A percentile compares a stretch with the other conserved stretches of the same genome.
Evolutionary conservation across 2,888 invertebrate genomes (phyloP).

Genomic region (Morpho achilles): DNA sequence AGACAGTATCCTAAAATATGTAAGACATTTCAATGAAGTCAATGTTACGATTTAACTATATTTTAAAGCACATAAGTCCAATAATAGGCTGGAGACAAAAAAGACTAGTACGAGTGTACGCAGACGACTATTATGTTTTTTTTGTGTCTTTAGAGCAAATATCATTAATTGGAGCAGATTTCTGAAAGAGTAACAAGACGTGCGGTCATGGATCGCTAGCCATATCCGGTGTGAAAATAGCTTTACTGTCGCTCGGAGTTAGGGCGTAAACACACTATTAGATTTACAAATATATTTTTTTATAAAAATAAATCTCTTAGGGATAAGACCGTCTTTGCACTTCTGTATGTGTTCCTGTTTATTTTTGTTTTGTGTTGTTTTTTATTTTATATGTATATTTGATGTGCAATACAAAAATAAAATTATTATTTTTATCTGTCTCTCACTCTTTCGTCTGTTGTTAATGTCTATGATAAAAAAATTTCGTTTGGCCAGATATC

Average conservation of each 20-base stretch:
- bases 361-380: too few relatives aligned
- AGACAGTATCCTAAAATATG: too few relatives aligned
- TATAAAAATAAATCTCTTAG: too few relatives aligned
- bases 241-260: slow-evolving; percentile 15
- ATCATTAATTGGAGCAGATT: slow-evolving; percentile 12
- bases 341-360: too few relatives aligned
- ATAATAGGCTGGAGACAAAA: background rate
- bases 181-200: slow-evolving; percentile 21
- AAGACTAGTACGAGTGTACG: background rate
- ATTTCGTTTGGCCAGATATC: slow-evolving; percentile 11
- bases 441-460: background rate
- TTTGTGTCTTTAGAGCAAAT: slow-evolving; percentile 6
- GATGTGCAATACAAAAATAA: too few relatives aligned
- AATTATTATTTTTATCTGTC: too few relatives aligned
- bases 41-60: background rate
- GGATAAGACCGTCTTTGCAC: too few relatives aligned
- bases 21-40: too few relatives aligned
- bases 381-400: too few relatives aligned
- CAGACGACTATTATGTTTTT: background rate
- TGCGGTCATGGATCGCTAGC: slow-evolving; percentile 21
- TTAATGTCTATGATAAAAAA: slow-evolving; percentile 6
- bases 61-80: slow-evolving; percentile 2
- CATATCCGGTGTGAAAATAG: slow-evolving; percentile 30
- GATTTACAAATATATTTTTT: too few relatives aligned
- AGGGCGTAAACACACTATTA: slow-evolving; percentile 5